Evolutionary conservation across 2,888 invertebrate genomes (phyloP).

Genomic region (Orchesellides sinensis): DNA sequence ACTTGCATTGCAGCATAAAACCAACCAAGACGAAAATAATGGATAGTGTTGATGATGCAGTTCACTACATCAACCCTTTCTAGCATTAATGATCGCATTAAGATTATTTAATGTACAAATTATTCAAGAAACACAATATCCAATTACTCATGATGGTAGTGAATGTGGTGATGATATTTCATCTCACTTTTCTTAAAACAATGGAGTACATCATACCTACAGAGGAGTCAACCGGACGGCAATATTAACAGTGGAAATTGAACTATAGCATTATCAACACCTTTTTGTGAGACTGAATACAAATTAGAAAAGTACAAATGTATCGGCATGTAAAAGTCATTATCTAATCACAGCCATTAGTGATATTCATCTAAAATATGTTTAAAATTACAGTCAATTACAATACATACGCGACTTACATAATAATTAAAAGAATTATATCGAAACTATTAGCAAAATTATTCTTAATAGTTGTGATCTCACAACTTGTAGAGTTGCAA

Average conservation of each 20-base stretch:
- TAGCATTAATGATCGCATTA: conserved; percentile 13
- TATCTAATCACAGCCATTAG: not conserved
- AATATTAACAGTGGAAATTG: not conserved
- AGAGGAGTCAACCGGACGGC: not conserved
- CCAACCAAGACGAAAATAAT: not conserved
- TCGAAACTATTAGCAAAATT: conserved; percentile 16
- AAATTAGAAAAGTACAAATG: not conserved
- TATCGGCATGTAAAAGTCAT: not conserved
- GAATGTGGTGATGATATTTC: not conserved
- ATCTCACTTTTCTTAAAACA: conserved; percentile 1
- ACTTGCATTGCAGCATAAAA: too few species aligned
- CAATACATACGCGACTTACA: not conserved
- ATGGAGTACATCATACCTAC: not conserved
- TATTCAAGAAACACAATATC: conserved; percentile 45
- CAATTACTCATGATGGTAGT: conserved; percentile 27
- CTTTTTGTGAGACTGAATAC: too few species aligned
- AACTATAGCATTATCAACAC: too few species aligned
- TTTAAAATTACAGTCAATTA: not conserved
- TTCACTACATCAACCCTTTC: too few species aligned
- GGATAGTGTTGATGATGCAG: too few species aligned
- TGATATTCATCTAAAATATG: not conserved
- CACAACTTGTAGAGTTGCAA: not conserved
- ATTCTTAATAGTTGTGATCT: not conserved
- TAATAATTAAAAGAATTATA: not conserved
- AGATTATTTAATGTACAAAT: conserved; percentile 33